Conservation (phyloP, 30 jellyfish, hydroid and myxozoan genomes). For the Aurelia sp. region DNA sequence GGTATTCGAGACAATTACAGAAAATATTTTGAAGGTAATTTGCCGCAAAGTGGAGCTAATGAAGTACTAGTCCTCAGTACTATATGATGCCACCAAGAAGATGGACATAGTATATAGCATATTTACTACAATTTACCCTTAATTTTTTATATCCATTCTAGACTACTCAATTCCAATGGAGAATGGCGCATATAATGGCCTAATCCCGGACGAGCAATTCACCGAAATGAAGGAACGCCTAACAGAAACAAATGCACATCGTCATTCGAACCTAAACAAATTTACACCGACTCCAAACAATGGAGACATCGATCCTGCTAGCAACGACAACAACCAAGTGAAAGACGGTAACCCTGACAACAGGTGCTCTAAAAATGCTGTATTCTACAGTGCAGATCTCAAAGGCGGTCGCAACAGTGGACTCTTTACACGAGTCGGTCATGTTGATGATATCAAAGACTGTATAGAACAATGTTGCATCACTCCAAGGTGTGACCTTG, state of each 20-base stretch:
- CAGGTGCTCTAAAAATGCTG: slow-evolving; percentile 75
- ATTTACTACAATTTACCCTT: too few relatives aligned
- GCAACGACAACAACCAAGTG: slow-evolving; percentile 14
- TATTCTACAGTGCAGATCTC: slow-evolving; percentile 85
- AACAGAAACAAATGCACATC: slow-evolving; percentile 69
- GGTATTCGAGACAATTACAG: too few relatives aligned
- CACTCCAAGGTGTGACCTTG: slow-evolving; percentile 85
- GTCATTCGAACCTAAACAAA: slow-evolving; percentile 76
- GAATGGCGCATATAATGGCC: slow-evolving; percentile 91
- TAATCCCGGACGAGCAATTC: slow-evolving; percentile 67
- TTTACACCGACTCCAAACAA: not conserved
- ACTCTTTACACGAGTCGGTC: slow-evolving; percentile 86
- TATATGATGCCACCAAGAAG: too few relatives aligned
- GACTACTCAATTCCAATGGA: slow-evolving; percentile 97
- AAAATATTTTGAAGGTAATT: too few relatives aligned
- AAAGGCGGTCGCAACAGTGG: slow-evolving; percentile 98
- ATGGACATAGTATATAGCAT: not conserved
- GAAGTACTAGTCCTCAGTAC: too few relatives aligned
- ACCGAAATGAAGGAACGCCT: slow-evolving; percentile 66
- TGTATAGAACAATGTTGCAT: slow-evolving; percentile 90
- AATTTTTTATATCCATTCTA: not conserved
- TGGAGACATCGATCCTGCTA: slow-evolving; percentile 55
- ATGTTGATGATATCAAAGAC: slow-evolving; percentile 80
- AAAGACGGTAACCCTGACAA: slow-evolving; percentile 38
- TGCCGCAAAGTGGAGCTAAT: too few relatives aligned